A percentile compares a stretch with the other conserved stretches of the same genome.
Evolutionary conservation across 2,888 invertebrate genomes (phyloP).

Genomic region (Diarsia brunnea): DNA sequence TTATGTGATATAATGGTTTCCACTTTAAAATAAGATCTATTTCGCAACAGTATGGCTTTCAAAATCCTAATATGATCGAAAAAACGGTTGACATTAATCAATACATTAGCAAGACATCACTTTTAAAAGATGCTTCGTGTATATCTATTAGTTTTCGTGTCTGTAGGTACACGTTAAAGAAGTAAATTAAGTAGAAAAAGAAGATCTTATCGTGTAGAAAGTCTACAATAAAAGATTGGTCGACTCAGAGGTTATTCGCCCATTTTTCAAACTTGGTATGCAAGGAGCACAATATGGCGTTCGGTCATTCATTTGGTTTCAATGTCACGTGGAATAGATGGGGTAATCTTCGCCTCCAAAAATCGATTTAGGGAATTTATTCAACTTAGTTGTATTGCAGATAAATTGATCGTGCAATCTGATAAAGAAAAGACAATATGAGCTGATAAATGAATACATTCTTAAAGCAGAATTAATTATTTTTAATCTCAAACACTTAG

Average conservation of each 20-base stretch:
- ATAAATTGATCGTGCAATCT: constrained; percentile 7
- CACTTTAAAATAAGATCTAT: not conserved
- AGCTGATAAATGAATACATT: not conserved
- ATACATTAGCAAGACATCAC: not conserved
- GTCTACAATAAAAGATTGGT: not conserved
- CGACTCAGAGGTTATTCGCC: not conserved
- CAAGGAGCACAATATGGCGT: not conserved
- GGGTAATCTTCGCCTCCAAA: not conserved
- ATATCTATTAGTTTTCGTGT: not conserved
- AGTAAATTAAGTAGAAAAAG: too few relatives aligned
- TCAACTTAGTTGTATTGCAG: not conserved
- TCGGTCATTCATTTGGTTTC: not conserved
- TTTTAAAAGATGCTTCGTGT: not conserved
- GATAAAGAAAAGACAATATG: too few relatives aligned
- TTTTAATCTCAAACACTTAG: not conserved
- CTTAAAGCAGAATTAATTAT: not conserved
- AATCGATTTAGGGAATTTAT: not conserved
- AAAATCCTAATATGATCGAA: not conserved
- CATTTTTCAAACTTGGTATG: constrained; percentile 24
- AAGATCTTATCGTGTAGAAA: not conserved
- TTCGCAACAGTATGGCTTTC: not conserved
- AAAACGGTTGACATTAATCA: not conserved
- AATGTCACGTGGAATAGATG: not conserved
- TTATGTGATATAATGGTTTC: not conserved
- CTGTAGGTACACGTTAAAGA: not conserved